These are phyloP conservation scores for Thecocarcelia acutangulata DNA, from an alignment of 2,888 invertebrate species.

Conservation along the genomic window DNA sequence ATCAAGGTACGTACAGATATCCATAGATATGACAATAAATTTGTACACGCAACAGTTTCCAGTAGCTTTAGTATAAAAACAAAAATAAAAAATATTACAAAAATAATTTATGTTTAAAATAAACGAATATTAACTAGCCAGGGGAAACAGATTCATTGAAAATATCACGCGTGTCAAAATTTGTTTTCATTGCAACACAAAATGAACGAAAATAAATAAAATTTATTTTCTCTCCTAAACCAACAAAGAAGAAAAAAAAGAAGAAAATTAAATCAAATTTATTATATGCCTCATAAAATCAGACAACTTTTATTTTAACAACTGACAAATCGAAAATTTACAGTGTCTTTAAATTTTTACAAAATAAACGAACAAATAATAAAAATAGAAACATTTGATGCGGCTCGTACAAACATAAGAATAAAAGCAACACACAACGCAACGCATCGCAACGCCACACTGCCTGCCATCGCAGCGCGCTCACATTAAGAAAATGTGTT, in stretches of 20 bases:
- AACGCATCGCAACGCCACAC: neutral
- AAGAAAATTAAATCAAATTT: conserved; percentile 50
- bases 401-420: neutral
- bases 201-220: conserved; percentile 4
- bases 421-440: neutral
- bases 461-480: no score
- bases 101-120: conserved; percentile 35
- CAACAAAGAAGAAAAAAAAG: neutral
- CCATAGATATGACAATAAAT: neutral
- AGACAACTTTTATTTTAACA: conserved; percentile 66
- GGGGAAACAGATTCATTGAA: conserved; percentile 48
- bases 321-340: conserved; percentile 69
- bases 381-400: conserved; percentile 21
- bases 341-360: conserved; percentile 21
- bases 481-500: conserved; percentile 54
- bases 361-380: conserved; percentile 32
- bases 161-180: conserved; percentile 61
- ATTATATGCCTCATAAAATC: conserved; percentile 56
- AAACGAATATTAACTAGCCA: conserved; percentile 32
- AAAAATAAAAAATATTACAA: conserved; percentile 2
- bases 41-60: neutral
- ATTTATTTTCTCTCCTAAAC: neutral
- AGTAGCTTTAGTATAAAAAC: conserved; percentile 33
- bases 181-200: conserved; percentile 45
- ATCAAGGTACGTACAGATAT: no score